These are phyloP conservation scores for Anabacerthia variegaticeps DNA, from an alignment of 2,797 vertebrate genomes.

Conservation along the genomic window DNA sequence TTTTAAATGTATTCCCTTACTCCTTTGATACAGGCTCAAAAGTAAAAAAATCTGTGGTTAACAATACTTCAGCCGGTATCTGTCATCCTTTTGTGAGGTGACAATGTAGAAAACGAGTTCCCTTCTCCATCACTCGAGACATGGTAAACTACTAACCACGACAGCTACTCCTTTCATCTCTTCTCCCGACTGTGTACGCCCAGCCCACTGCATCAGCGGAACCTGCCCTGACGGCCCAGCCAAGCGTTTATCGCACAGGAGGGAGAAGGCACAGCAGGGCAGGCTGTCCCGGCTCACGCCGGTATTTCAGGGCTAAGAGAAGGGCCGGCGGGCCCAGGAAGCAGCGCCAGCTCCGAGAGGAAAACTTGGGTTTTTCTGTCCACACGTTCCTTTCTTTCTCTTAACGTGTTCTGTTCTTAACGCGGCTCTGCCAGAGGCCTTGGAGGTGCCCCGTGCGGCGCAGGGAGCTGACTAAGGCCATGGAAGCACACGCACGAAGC, in stretches of 20 bases:
- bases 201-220: fast-evolving
- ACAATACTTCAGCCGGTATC: not conserved
- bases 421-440: fast-evolving
- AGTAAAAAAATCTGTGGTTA: not conserved
- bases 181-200: not conserved
- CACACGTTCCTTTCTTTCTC: fast-evolving
- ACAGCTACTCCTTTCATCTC: not conserved
- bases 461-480: fast-evolving
- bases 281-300: not conserved
- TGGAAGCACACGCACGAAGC: fast-evolving
- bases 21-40: not conserved
- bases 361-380: not conserved
- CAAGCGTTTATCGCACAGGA: fast-evolving
- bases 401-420: not conserved
- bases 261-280: no score
- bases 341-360: fast-evolving
- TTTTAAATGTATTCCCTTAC: not conserved
- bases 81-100: not conserved
- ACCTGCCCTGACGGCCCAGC: not conserved
- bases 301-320: no score
- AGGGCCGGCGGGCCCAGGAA: not conserved
- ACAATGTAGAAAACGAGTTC: not conserved
- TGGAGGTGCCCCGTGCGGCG: fast-evolving
- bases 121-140: not conserved
- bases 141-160: fast-evolving